Conservation (phyloP, 1,140 invertebrate genomes). For the Coelopa frigida region DNA sequence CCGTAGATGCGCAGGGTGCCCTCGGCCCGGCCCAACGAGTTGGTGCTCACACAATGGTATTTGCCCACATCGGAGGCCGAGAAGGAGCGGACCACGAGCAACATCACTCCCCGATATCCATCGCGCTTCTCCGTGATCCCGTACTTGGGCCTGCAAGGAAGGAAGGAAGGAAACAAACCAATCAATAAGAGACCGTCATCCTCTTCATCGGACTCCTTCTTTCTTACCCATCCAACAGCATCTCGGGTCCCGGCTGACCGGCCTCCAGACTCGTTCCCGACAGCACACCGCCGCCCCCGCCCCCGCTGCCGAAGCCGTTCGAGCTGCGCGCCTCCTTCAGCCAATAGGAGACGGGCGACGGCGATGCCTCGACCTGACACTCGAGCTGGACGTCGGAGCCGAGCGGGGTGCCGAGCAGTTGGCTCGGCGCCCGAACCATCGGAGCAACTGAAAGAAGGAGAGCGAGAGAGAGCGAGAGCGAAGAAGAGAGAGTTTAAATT, state of each 20-base stretch:
- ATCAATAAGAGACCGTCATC: conserved; percentile 64
- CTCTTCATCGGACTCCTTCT: conserved; percentile 38
- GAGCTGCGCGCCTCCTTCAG: conserved; percentile 58
- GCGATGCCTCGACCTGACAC: conserved; percentile 76
- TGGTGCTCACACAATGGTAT: conserved; percentile 86
- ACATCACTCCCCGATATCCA: conserved; percentile 77
- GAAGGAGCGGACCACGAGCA: conserved; percentile 72
- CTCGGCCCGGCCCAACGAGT: conserved; percentile 78
- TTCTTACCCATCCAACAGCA: conserved; percentile 69
- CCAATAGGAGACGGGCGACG: conserved; percentile 79
- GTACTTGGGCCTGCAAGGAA: conserved; percentile 66
- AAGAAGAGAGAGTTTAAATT: neutral
- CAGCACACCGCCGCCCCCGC: no score
- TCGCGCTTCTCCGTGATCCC: conserved; percentile 67
- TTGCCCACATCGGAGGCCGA: conserved; percentile 72
- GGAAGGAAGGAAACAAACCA: conserved; percentile 52
- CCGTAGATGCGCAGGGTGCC: conserved; percentile 78
- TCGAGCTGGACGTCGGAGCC: conserved; percentile 72
- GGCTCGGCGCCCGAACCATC: conserved; percentile 72
- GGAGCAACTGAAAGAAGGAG: conserved; percentile 63
- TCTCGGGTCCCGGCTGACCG: conserved; percentile 50
- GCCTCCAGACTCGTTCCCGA: conserved; percentile 35
- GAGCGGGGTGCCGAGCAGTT: conserved; percentile 71
- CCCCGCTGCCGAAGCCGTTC: conserved; percentile 30
- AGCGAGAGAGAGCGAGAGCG: neutral